phyloP scores from a whole-genome alignment of 2,797 vertebrate species.

The Prionace glauca region DNA sequence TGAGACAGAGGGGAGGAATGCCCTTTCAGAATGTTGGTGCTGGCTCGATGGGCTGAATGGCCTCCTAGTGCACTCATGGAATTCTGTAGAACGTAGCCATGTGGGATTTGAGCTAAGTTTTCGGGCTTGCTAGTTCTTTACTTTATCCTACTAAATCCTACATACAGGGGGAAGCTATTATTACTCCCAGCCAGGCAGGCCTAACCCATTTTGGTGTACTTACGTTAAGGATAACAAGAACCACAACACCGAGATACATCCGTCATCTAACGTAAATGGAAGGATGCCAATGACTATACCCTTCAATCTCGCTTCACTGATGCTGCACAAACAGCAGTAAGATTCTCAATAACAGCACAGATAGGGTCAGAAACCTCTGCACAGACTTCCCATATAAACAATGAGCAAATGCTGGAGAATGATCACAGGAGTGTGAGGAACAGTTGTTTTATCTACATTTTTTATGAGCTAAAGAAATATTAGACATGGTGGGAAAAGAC shows the following conservation, averaged over 20 bases:
- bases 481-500: too few species aligned
- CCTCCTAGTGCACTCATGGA: too few species aligned
- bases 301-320: neutral
- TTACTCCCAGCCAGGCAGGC: neutral
- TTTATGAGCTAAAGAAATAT: neutral
- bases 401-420: neutral
- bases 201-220: neutral
- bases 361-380: neutral
- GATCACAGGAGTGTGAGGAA: too few species aligned
- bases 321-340: neutral
- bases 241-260: neutral
- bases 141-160: neutral
- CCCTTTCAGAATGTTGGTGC: too few species aligned
- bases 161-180: too few species aligned
- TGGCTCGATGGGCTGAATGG: too few species aligned
- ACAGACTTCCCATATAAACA: neutral
- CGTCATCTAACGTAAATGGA: neutral
- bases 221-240: neutral
- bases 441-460: too few species aligned
- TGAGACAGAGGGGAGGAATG: too few species aligned
- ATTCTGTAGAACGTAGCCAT: neutral
- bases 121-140: neutral
- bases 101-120: neutral
- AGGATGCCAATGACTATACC: neutral
- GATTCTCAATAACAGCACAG: neutral